Conservation (phyloP, 2,888 invertebrate genomes). For the Drosophila mayaguana region DNA sequence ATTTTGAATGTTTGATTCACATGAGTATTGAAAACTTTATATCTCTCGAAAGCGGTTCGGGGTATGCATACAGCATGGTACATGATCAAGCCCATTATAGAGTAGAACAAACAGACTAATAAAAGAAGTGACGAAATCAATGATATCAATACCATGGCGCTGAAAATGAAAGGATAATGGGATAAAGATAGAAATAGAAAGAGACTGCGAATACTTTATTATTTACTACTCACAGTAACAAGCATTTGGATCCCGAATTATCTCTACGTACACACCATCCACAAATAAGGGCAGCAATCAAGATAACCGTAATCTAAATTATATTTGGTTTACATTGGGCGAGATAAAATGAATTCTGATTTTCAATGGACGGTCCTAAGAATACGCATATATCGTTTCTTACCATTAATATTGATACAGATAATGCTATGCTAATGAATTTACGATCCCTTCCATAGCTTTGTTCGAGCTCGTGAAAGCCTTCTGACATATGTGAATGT, state of each 20-base stretch:
- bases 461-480: constrained; percentile 24
- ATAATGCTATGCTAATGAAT: constrained; percentile 88
- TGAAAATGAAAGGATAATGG: neutral
- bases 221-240: constrained; percentile 18
- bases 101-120: constrained; percentile 3
- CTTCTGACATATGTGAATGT: constrained; percentile 1
- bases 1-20: neutral
- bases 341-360: no score
- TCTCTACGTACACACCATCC: constrained; percentile 2
- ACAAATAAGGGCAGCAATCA: constrained; percentile 9
- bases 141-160: neutral
- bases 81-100: constrained; percentile 6
- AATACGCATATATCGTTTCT: no score
- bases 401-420: constrained; percentile 88
- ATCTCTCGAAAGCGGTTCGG: neutral
- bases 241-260: constrained; percentile 11
- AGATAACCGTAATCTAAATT: constrained; percentile 14
- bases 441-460: constrained; percentile 16
- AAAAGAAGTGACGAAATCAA: neutral
- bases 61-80: neutral
- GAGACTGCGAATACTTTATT: neutral
- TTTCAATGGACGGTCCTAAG: no score
- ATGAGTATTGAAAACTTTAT: neutral
- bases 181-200: neutral
- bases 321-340: no score